phyloP scores from a whole-genome alignment of 2,113 vertebrate species.

The Crotophaga sulcirostris region DNA sequence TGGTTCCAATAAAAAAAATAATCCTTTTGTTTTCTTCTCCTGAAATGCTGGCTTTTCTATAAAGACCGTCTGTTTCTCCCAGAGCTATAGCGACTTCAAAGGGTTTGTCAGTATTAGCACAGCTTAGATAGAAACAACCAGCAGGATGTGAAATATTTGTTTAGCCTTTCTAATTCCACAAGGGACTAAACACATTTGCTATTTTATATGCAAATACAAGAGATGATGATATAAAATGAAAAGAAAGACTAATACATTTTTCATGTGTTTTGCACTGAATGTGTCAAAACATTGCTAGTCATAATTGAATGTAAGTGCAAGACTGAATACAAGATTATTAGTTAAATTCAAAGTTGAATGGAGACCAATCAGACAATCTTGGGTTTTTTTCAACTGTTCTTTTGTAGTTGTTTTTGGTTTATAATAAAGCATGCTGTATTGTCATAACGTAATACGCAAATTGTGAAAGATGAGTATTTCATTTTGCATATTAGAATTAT shows the following conservation, averaged over 20 bases:
- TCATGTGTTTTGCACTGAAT: background rate
- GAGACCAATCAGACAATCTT: background rate
- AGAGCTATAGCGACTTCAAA: slow-evolving; percentile 14
- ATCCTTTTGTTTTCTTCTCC: fast-evolving
- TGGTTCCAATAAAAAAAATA: background rate
- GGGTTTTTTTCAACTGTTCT: background rate
- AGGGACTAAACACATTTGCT: background rate
- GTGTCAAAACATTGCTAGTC: background rate
- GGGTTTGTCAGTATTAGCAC: background rate
- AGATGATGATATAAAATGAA: background rate
- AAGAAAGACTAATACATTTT: background rate
- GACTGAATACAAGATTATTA: background rate
- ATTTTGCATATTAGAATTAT: background rate
- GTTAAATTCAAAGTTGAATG: background rate
- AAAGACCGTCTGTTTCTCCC: background rate
- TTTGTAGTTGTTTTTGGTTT: background rate
- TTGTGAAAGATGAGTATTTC: background rate
- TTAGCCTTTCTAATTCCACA: slow-evolving; percentile 1
- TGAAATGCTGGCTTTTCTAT: background rate
- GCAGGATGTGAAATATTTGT: slow-evolving; percentile 34
- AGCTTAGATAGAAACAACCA: slow-evolving; percentile 17
- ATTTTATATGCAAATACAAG: slow-evolving; percentile 18
- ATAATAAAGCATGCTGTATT: background rate
- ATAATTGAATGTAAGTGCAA: background rate
- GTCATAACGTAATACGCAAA: background rate